These are phyloP conservation scores for Chaunax sp. DNA, from an alignment of 2,797 vertebrate genomes.

Conservation along the genomic window DNA sequence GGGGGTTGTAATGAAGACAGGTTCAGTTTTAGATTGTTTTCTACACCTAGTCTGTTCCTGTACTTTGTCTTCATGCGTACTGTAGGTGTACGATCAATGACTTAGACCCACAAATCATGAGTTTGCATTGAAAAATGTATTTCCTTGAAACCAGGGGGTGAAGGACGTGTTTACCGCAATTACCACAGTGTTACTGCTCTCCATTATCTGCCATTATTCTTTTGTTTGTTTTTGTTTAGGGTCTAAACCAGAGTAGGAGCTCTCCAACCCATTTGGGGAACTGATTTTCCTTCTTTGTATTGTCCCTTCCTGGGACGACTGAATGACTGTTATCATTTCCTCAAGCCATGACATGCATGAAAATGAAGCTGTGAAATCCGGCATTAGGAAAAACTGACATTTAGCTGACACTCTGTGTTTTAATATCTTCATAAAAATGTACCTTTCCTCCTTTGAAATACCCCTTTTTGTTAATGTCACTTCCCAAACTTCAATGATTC, in stretches of 20 bases:
- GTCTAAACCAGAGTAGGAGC: constrained; percentile 8
- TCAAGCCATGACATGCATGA: background rate
- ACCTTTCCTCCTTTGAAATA: background rate
- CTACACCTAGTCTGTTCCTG: too few relatives aligned
- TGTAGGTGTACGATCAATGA: too few relatives aligned
- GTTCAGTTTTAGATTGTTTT: too few relatives aligned
- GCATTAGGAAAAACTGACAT: constrained; percentile 23
- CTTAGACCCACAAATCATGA: too few relatives aligned
- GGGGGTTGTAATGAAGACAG: too few relatives aligned
- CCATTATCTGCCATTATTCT: background rate
- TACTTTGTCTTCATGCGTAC: too few relatives aligned
- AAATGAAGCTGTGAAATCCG: constrained; percentile 13
- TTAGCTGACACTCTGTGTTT: constrained; percentile 17
- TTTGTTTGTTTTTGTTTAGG: background rate
- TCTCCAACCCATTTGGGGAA: background rate
- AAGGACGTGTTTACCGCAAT: too few relatives aligned
- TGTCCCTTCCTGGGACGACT: constrained; percentile 15
- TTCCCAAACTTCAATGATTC: constrained; percentile 4
- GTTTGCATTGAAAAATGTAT: too few relatives aligned
- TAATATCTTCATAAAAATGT: constrained; percentile 20
- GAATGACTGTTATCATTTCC: constrained; percentile 14
- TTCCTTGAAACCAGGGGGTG: too few relatives aligned
- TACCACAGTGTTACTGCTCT: background rate
- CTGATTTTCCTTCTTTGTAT: constrained; percentile 5
- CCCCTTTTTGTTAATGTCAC: constrained; percentile 12